Conservation (phyloP, 2,888 invertebrate genomes). For the Hypercompe scribonia region DNA sequence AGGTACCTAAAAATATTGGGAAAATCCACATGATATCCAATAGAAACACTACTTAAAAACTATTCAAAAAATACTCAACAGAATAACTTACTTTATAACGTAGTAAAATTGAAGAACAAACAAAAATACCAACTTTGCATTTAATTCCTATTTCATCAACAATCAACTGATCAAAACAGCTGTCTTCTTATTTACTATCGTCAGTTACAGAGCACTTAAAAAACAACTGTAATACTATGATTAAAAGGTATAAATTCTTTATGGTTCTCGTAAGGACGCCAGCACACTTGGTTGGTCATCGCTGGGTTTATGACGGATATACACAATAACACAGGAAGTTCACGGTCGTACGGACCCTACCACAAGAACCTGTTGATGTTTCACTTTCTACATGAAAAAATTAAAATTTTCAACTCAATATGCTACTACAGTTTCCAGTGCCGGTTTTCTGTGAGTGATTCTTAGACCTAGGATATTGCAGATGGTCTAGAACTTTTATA, state of each 20-base stretch:
- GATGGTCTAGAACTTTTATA: neutral
- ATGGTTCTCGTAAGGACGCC: conserved; percentile 29
- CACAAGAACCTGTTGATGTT: conserved; percentile 58
- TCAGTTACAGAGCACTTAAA: neutral
- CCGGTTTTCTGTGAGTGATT: neutral
- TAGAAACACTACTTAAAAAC: neutral
- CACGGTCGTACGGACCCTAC: conserved; percentile 67
- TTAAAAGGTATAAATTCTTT: conserved; percentile 13
- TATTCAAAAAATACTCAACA: neutral
- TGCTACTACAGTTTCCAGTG: neutral
- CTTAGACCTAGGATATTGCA: neutral
- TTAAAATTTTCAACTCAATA: neutral
- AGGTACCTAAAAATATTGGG: neutral
- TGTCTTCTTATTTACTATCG: neutral
- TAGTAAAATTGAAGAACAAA: neutral
- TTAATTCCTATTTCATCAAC: neutral
- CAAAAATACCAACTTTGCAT: neutral
- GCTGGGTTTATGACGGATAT: conserved; percentile 50
- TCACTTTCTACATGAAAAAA: conserved; percentile 60
- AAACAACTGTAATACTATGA: conserved; percentile 2
- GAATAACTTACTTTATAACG: neutral
- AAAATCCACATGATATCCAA: neutral
- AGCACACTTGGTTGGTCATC: conserved; percentile 26
- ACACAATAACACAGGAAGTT: conserved; percentile 71
- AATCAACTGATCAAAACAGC: neutral